Evolutionary conservation across 2,797 vertebrate species (phyloP), one percentile per base, ranked within the genome.

Genomic region (Danio tinwini): DNA sequence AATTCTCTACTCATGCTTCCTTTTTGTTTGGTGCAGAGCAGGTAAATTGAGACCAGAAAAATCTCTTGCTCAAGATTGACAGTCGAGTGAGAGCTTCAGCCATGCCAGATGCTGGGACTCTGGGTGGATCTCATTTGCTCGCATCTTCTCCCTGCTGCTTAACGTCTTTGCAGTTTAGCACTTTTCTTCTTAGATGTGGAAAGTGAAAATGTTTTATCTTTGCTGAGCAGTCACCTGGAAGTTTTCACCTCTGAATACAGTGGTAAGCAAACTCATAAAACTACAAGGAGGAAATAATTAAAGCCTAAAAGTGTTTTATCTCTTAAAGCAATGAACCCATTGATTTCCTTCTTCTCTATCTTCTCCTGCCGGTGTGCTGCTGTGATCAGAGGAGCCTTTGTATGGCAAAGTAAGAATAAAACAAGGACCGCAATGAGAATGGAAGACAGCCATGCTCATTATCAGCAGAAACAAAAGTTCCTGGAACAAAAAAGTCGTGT

Each of bases 361-460:
- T 76, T 70, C 78, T 84, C 85, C 79, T 52, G 39, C 90, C 88
- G 91, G 84, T 90, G 73, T 80, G 84, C 81, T 0, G 7, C 82
- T 63, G 88, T 89, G 91, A 93, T 93, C 92, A 94, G 90, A 93
- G 83, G 79, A 88, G 81, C 84, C 89, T 93, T 91, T 90, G 88
- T 87, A 83, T 91, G 86, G 81, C 62, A 74, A 81, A 11, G 10
- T 55, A 40, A 47, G 81, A 84, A 83, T 68, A 81, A 80, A 86
- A 76, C 61, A 78, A 74, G 83, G 81, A 87, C 72, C 67, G 87
- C 88, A 87, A 88, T 87, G 86, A 83, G 81, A 69, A 84, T 85
- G 85, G 82, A 81, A 90, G 88, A 91, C 86, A 91, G 87, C 85
- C 82, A 74, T 76, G 84, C 89, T 95, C 91, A 94, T 95, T 94